Base-by-base conservation (phyloP, 2,797 vertebrate genomes). In the Pseudopleuronectes americanus region DNA sequence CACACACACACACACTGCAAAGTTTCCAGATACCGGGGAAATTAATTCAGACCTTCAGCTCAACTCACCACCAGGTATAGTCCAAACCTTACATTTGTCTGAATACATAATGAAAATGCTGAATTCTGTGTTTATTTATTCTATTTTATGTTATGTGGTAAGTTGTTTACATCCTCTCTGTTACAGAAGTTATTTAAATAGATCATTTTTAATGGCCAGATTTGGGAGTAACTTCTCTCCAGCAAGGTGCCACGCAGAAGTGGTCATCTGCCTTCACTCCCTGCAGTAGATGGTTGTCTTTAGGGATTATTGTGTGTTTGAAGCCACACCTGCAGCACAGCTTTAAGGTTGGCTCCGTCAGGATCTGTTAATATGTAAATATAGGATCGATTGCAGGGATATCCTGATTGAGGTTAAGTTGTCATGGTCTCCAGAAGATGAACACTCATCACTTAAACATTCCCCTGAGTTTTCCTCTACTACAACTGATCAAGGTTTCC, bases 21-120 rank as follows among this genome's bases (percentile, higher is more conserved):
- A 81, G 57, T 81, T 71, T 85, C 66, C 21, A 66, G 71, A 63
- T 57, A 52, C 41, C 17, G 17, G 65, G 56, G 31, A 77, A 88
- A 84, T 84, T 31, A 71, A 84, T 77, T 78, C 76, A 77, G 70
- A 75, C 62, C 76, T 74, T 71, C 51, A 82, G 72, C 55, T 67
- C 58, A 69, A 52, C 72, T 78, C 75, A 75, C 62, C 57, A 71
- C 47, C 51, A 84, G 77, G 77, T 75, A 19, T 2, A 64, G 83
- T 79, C 83, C 82, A 88, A 80, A 83, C 88, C 68, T 79, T 80
- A 73, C 57, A 41, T 86, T 79, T 84, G 78, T 86, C 66, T 85
- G 59, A 74, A 57, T 53, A 51, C 57, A 65, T 74, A 64, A 86
- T 86, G 80, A 38, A 38, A 38, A 38, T 38, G 67, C 74, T 62